phyloP scores from a whole-genome alignment of 2,113 vertebrate genomes.

The Hydrochoerus hydrochaeris region DNA sequence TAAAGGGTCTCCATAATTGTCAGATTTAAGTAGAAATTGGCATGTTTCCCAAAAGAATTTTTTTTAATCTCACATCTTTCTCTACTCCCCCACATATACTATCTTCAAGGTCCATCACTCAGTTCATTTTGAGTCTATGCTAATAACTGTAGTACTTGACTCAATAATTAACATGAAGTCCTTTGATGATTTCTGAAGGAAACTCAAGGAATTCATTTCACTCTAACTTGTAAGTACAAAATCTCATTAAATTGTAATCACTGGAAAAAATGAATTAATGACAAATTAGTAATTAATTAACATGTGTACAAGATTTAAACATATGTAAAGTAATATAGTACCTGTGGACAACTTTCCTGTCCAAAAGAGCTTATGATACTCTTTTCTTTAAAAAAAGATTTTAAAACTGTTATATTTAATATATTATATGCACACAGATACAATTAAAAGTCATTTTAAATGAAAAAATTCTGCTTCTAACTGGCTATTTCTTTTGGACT shows the following conservation, averaged over 20 bases:
- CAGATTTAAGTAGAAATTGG: slow-evolving; percentile 13
- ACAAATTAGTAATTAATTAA: neutral
- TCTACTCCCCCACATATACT: neutral
- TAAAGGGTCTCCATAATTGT: neutral
- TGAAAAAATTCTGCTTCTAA: neutral
- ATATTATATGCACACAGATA: neutral
- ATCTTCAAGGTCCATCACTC: slow-evolving; percentile 39
- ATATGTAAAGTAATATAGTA: neutral
- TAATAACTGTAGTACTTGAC: slow-evolving; percentile 26
- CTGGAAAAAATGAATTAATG: slow-evolving; percentile 43
- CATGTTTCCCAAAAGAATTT: neutral
- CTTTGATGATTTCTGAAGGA: slow-evolving; percentile 63
- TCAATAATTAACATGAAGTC: slow-evolving; percentile 54
- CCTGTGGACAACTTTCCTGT: neutral
- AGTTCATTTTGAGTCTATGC: slow-evolving; percentile 33
- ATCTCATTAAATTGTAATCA: slow-evolving; percentile 49
- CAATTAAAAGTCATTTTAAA: slow-evolving; percentile 42
- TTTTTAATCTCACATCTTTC: neutral
- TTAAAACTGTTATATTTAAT: slow-evolving; percentile 31
- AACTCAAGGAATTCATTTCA: slow-evolving; percentile 60
- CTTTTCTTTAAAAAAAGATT: slow-evolving; percentile 31
- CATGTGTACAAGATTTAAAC: slow-evolving; percentile 15
- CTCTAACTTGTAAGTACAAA: slow-evolving; percentile 54
- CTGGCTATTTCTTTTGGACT: neutral
- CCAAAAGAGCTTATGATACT: neutral